Conservation (phyloP, 2,888 invertebrate genomes). For the Branchipolynoe longqiensis region DNA sequence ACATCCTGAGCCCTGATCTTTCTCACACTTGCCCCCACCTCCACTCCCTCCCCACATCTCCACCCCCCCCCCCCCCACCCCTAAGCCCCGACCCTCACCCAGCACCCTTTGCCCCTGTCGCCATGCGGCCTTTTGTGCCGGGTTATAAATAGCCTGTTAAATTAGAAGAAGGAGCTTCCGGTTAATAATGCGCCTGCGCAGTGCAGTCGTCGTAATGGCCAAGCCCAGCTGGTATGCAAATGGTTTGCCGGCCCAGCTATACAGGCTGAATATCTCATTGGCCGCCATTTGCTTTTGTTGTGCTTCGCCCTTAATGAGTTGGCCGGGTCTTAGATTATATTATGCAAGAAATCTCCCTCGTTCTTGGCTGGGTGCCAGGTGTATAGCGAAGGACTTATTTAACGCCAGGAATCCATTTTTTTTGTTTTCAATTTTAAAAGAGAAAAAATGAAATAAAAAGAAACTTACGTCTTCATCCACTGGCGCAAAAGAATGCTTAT, state of each 20-base stretch:
- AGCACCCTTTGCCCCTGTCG: no score
- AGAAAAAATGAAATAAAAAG: no score
- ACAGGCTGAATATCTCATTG: slow-evolving; percentile 46
- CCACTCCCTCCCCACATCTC: no score
- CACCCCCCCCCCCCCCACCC: no score
- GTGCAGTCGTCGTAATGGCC: slow-evolving; percentile 12
- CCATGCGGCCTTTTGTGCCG: slow-evolving; percentile 28
- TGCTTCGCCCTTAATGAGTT: slow-evolving; percentile 54
- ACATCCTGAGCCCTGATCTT: slow-evolving; percentile 11
- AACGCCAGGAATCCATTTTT: neutral
- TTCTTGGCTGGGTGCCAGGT: slow-evolving; percentile 4
- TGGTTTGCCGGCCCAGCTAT: slow-evolving; percentile 15
- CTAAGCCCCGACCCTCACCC: no score
- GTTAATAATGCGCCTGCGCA: slow-evolving; percentile 20
- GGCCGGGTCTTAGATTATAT: slow-evolving; percentile 37
- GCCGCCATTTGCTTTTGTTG: slow-evolving; percentile 54
- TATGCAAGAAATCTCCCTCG: slow-evolving; percentile 57
- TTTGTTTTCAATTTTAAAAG: neutral
- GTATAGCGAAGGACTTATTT: slow-evolving; percentile 47
- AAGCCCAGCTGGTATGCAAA: slow-evolving; percentile 53
- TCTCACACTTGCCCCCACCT: slow-evolving; percentile 9
- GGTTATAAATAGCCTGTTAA: slow-evolving; percentile 39
- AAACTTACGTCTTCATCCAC: no score
- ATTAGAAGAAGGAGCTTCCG: slow-evolving; percentile 9
- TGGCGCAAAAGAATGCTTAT: no score